Evolutionary conservation across 2,888 invertebrate species (phyloP), one percentile per base, ranked within the genome.

Genomic region (Drepana falcataria): DNA sequence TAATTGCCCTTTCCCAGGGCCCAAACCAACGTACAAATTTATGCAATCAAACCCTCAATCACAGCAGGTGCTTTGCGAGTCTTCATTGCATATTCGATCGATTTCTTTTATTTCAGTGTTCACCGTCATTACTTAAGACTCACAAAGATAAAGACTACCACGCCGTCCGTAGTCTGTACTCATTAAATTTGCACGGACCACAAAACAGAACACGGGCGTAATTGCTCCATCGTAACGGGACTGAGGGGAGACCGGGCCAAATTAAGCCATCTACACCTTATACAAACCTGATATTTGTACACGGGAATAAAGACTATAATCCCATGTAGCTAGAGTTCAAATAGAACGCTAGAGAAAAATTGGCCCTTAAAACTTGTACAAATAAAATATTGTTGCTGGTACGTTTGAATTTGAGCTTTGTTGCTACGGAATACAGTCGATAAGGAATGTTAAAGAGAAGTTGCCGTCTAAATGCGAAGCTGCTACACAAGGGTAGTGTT

Each of bases 101-200:
- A 21, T 21, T 21, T 21, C 21, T 21, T 21, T 21, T 21, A 21
- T 21, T 21, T 21, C 21, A 21, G 21, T 21, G 0, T 21, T 21
- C 21, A 21, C 21, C 21, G 0, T 21, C 1, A 21, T 21, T 21
- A 21, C 21, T 21, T 21, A 21, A 21, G 21, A 21, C 21, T 21
- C 21, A 21, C 21, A 21, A 21, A 21, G 21, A 21, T 21, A 21
- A 21, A 21, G 21, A 21, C 21, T 21, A 21, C 6, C 44, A 6
- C 6, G 44, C 63, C 62, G 57, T 53, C 56, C 56, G 53, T 48
- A 58, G 52, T 48, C 54, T 34, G 6, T 41, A 47, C 59, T 78
- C 82, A 78, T 83, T 85, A 85, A 84, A 82, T 81, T 80, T 74
- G 73, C 79, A 74, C 83, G 80, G 73, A 61, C 68, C 69, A 68